A percentile compares a stretch with the other conserved stretches of the same genome.
Evolutionary conservation across 2,113 vertebrate species (phyloP).

Genomic region (Apteryx owenii): DNA sequence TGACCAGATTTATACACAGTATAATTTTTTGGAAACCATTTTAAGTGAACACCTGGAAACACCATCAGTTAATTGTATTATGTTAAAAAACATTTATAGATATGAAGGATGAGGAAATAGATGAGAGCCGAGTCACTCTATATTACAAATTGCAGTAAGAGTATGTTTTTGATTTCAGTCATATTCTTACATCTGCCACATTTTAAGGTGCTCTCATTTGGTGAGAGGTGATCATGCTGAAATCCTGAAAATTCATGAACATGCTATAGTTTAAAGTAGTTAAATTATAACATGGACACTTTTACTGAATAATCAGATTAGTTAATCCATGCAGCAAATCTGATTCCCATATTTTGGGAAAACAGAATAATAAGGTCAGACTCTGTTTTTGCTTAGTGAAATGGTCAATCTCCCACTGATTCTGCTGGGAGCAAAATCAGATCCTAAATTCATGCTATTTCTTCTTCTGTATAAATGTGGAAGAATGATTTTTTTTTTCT

Average conservation of each 20-base stretch:
- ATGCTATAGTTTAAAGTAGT: too few species aligned
- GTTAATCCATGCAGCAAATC: background rate
- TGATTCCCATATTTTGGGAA: background rate
- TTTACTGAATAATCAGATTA: background rate
- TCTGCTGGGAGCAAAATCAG: background rate
- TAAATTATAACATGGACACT: background rate
- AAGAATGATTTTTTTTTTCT: too few species aligned
- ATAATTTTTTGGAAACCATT: background rate
- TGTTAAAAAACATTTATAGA: background rate
- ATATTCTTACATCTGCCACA: background rate
- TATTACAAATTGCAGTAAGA: background rate
- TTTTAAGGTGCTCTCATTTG: slow-evolving; percentile 9
- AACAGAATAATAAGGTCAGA: background rate
- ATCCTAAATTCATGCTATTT: background rate
- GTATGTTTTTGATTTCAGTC: slow-evolving; percentile 1
- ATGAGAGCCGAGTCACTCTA: background rate
- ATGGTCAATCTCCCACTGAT: background rate
- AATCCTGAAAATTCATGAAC: background rate
- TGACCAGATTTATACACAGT: background rate
- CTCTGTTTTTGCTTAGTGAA: background rate
- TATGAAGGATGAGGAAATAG: slow-evolving; percentile 1
- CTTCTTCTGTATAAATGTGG: background rate
- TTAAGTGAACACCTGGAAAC: background rate
- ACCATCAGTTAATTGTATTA: background rate
- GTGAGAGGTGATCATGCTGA: background rate